These are phyloP conservation scores for Phthorimaea operculella DNA, from an alignment of 1,140 invertebrate species.

Conservation along the genomic window DNA sequence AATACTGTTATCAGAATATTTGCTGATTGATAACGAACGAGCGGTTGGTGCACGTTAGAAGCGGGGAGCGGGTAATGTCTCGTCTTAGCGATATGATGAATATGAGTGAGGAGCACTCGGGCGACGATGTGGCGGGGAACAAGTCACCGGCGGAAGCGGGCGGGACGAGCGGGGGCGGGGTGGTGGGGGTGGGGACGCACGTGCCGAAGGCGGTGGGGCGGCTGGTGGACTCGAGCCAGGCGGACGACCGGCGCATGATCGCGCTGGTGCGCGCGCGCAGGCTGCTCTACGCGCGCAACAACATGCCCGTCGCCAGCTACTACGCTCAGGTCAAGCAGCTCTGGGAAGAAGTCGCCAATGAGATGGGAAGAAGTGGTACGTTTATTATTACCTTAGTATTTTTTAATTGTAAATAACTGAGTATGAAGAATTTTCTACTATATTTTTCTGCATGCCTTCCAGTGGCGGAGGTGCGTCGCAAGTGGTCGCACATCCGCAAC, in stretches of 20 bases:
- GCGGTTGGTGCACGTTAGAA: neutral
- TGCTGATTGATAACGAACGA: no score
- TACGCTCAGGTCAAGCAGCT: conserved; percentile 44
- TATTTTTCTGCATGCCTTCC: conserved; percentile 7
- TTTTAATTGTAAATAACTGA: no score
- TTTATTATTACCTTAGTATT: no score
- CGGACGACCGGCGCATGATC: conserved; percentile 53
- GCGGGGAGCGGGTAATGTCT: neutral
- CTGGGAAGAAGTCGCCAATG: conserved; percentile 44
- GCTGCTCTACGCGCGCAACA: conserved; percentile 52
- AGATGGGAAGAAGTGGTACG: conserved; percentile 55
- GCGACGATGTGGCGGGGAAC: conserved; percentile 11
- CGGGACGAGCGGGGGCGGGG: neutral
- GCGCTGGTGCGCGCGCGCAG: conserved; percentile 42
- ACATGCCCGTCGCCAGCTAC: conserved; percentile 57
- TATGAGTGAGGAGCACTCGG: conserved; percentile 4
- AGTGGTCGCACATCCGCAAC: conserved; percentile 63
- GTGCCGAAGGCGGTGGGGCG: conserved; percentile 29
- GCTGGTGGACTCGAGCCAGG: conserved; percentile 48
- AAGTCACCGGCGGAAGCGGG: conserved; percentile 10
- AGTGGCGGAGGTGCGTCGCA: conserved; percentile 55
- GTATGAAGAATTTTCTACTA: no score
- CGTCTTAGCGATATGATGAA: neutral
- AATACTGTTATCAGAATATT: no score
- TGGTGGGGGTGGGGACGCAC: neutral